Conservation (phyloP, 2,888 invertebrate genomes). For the Cataglyphis cursor region DNA sequence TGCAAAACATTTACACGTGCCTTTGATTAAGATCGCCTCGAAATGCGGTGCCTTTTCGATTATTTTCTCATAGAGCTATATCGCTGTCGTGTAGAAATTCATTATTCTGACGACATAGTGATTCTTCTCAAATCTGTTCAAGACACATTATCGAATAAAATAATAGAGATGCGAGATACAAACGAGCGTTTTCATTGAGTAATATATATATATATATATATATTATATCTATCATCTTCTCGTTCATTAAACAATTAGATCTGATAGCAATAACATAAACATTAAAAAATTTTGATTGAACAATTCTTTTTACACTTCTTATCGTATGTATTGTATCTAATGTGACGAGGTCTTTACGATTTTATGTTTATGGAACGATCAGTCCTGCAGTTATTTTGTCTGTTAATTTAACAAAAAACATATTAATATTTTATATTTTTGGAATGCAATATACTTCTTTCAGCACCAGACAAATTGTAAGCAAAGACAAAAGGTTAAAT, state of each 20-base stretch:
- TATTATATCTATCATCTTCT: slow-evolving; percentile 35
- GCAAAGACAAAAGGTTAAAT: slow-evolving; percentile 46
- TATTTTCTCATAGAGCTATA: slow-evolving; percentile 67
- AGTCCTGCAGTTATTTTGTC: slow-evolving; percentile 61
- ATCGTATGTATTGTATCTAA: slow-evolving; percentile 33
- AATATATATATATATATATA: slow-evolving; percentile 2
- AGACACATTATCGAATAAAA: slow-evolving; percentile 45
- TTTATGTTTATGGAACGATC: slow-evolving; percentile 48
- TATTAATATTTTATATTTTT: slow-evolving; percentile 18
- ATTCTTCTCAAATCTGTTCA: slow-evolving; percentile 29
- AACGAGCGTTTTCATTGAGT: slow-evolving; percentile 31
- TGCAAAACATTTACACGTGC: slow-evolving; percentile 66
- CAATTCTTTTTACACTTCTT: background rate
- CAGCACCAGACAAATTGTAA: slow-evolving; percentile 11
- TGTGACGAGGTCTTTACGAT: slow-evolving; percentile 59
- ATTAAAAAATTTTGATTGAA: slow-evolving; percentile 2
- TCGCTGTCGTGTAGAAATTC: slow-evolving; percentile 26
- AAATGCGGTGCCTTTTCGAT: slow-evolving; percentile 71
- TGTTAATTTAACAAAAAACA: slow-evolving; percentile 67
- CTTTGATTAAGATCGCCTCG: slow-evolving; percentile 72
- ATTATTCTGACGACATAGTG: slow-evolving; percentile 30
- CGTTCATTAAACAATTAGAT: slow-evolving; percentile 5
- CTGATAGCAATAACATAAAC: background rate
- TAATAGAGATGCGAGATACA: slow-evolving; percentile 27
- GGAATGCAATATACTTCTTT: background rate